Evolutionary conservation across 2,888 invertebrate genomes (phyloP).

Genomic region (Andrena minutula): DNA sequence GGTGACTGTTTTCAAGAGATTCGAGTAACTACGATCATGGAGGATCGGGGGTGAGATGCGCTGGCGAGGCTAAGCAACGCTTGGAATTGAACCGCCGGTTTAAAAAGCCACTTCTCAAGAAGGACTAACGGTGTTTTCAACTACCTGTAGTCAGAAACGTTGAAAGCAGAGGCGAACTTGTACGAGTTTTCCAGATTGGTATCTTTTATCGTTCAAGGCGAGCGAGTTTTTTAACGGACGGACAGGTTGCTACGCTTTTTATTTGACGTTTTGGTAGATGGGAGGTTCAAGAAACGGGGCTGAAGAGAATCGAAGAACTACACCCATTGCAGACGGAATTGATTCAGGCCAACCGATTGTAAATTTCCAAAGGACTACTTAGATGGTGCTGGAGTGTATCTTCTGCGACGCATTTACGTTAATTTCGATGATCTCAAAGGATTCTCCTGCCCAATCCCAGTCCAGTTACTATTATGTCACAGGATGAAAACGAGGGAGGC

Average conservation of each 20-base stretch:
- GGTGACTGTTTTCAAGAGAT: slow-evolving; percentile 18
- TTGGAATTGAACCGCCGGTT: slow-evolving; percentile 43
- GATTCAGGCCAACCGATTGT: slow-evolving; percentile 9
- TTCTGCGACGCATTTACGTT: slow-evolving; percentile 38
- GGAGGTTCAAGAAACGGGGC: background rate
- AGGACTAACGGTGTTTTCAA: slow-evolving; percentile 3
- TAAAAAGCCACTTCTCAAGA: background rate
- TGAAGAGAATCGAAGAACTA: slow-evolving; percentile 7
- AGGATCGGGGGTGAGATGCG: background rate
- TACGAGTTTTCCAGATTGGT: too few species aligned
- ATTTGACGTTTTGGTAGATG: background rate
- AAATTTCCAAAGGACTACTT: background rate
- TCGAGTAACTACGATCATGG: background rate
- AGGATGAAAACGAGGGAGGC: background rate
- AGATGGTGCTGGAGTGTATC: background rate
- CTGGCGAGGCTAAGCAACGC: slow-evolving; percentile 6
- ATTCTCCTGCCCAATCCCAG: slow-evolving; percentile 2
- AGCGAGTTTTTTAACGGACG: slow-evolving; percentile 5
- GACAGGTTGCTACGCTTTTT: slow-evolving; percentile 11
- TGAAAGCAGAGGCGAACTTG: too few species aligned
- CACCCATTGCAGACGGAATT: slow-evolving; percentile 24
- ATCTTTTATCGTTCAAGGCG: too few species aligned
- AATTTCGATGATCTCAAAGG: slow-evolving; percentile 53
- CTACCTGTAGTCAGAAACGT: too few species aligned
- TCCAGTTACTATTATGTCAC: slow-evolving; percentile 3